Evolutionary conservation across 2,113 vertebrate genomes (phyloP).

Genomic region (Polypterus senegalus): DNA sequence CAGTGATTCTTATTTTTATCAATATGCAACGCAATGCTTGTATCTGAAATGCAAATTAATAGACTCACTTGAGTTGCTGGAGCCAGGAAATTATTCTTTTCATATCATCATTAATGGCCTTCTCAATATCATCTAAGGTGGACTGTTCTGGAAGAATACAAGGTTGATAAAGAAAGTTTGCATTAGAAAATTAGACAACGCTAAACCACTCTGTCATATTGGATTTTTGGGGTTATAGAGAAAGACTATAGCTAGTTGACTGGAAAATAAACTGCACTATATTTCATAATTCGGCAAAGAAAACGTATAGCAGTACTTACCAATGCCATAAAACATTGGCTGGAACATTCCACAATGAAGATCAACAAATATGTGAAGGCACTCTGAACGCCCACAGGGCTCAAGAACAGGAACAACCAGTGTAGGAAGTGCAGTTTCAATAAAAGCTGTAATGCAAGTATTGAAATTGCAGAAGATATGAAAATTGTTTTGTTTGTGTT

Average conservation of each 20-base stretch:
- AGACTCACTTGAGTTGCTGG: conserved; percentile 81
- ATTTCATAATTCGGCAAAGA: too few relatives aligned
- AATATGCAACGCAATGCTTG: too few relatives aligned
- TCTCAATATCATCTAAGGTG: conserved; percentile 88
- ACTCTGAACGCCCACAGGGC: conserved; percentile 88
- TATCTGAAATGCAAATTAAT: background rate
- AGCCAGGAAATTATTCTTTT: conserved; percentile 87
- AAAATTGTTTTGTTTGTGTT: background rate
- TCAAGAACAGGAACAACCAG: conserved; percentile 89
- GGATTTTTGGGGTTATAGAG: too few relatives aligned
- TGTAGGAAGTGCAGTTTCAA: conserved; percentile 87
- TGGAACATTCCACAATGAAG: conserved; percentile 97
- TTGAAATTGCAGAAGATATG: background rate
- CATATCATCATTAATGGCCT: conserved; percentile 90
- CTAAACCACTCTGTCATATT: too few relatives aligned
- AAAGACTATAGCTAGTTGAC: too few relatives aligned
- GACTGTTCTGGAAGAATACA: conserved; percentile 60
- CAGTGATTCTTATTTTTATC: too few relatives aligned
- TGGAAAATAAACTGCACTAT: too few relatives aligned
- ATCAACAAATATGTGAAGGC: conserved; percentile 94
- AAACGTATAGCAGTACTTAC: conserved; percentile 44
- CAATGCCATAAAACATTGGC: conserved; percentile 89
- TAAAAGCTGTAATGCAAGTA: conserved; percentile 59
- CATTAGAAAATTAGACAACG: background rate
- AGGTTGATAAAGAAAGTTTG: background rate